Evolutionary conservation across 2,113 vertebrate species (phyloP).

Genomic region (Pygoscelis antarcticus): DNA sequence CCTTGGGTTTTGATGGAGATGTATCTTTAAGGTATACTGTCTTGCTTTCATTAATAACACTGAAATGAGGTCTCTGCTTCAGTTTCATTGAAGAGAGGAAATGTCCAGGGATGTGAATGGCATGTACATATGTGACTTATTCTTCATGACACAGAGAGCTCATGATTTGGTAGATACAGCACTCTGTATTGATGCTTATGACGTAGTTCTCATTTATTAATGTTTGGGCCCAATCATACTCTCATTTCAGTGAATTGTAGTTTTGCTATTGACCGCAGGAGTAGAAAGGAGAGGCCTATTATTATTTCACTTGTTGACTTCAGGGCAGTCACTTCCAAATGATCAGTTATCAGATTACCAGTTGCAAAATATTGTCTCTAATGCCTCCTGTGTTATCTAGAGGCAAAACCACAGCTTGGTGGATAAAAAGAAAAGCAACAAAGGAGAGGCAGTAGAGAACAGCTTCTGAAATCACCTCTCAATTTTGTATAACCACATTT

Average conservation of each 20-base stretch:
- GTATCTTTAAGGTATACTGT: not conserved
- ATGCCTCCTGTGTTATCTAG: not conserved
- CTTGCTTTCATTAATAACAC: not conserved
- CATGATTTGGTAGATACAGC: not conserved
- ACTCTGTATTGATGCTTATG: not conserved
- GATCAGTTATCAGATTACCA: not conserved
- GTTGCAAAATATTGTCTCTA: not conserved
- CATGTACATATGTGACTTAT: not conserved
- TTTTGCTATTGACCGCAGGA: not conserved
- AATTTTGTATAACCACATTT: not conserved
- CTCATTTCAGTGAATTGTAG: not conserved
- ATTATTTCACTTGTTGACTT: not conserved
- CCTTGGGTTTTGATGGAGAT: not conserved
- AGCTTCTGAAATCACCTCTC: not conserved
- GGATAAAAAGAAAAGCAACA: not conserved
- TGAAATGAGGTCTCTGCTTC: not conserved
- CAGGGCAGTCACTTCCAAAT: not conserved
- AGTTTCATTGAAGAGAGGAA: not conserved
- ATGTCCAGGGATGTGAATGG: not conserved
- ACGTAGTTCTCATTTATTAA: not conserved
- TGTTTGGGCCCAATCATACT: not conserved
- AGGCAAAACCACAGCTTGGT: not conserved
- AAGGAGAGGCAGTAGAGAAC: not conserved
- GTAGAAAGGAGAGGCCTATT: not conserved
- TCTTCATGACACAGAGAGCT: not conserved